Conservation (phyloP, 1,140 invertebrate species). For the Meloidogyne hapla region DNA sequence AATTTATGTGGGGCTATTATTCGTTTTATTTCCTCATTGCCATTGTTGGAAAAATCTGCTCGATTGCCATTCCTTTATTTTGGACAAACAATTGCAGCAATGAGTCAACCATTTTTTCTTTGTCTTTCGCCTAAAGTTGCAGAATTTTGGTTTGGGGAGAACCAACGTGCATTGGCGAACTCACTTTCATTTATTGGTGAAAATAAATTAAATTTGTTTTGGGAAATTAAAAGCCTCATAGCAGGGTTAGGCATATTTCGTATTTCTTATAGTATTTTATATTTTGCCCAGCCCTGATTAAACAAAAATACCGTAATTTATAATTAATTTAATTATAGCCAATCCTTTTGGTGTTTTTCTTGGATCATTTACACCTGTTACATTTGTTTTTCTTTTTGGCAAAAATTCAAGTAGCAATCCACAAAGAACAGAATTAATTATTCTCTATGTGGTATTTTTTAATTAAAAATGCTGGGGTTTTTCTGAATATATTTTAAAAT, state of each 20-base stretch:
- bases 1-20: slow-evolving; percentile 55
- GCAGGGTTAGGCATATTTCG: too few species aligned
- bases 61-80: slow-evolving; percentile 52
- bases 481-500: not conserved
- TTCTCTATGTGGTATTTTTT: slow-evolving; percentile 41
- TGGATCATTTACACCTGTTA: slow-evolving; percentile 55
- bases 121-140: slow-evolving; percentile 62
- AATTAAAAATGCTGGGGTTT: slow-evolving; percentile 13
- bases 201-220: not conserved
- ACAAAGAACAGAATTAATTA: slow-evolving; percentile 30
- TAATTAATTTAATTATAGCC: slow-evolving; percentile 40
- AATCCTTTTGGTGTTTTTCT: slow-evolving; percentile 61
- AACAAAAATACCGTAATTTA: too few species aligned
- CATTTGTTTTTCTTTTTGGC: slow-evolving; percentile 44
- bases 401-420: slow-evolving; percentile 10
- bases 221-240: too few species aligned
- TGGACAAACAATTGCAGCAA: slow-evolving; percentile 54
- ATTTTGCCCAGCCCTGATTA: too few species aligned
- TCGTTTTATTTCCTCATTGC: slow-evolving; percentile 57
- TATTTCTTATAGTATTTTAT: too few species aligned
- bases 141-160: slow-evolving; percentile 58
- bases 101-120: slow-evolving; percentile 58
- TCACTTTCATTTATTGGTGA: slow-evolving; percentile 54
- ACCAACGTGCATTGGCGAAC: slow-evolving; percentile 59
- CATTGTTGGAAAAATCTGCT: slow-evolving; percentile 33